Percentiles rank a stretch among this genome's conserved stretches.
These are phyloP conservation scores for Apamea crenata DNA, from an alignment of 2,888 invertebrate species.

Conservation along the genomic window DNA sequence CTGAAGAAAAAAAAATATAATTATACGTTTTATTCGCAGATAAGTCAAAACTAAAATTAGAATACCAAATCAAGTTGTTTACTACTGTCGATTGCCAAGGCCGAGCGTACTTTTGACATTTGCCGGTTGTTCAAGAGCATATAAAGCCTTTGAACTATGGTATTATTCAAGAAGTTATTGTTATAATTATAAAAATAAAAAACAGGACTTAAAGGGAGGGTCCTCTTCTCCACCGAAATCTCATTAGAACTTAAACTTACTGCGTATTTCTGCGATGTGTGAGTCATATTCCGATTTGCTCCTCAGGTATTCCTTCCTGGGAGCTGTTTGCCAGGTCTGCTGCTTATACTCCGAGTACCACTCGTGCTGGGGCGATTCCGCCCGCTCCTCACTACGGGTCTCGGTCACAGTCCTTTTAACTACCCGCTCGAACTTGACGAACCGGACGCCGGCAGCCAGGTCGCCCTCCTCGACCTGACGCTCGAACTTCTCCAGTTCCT, in stretches of 20 bases:
- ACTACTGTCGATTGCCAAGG: conserved; percentile 75
- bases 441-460: conserved; percentile 91
- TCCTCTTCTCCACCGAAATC: not conserved
- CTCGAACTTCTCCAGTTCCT: conserved; percentile 79
- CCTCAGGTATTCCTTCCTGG: conserved; percentile 93
- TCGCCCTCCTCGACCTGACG: conserved; percentile 92
- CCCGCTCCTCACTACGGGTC: conserved; percentile 83
- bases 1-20: conserved; percentile 44
- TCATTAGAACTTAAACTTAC: conserved; percentile 86
- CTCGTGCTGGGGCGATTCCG: conserved; percentile 86
- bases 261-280: conserved; percentile 96
- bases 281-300: conserved; percentile 96
- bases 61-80: conserved; percentile 77
- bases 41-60: conserved; percentile 65
- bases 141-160: conserved; percentile 17
- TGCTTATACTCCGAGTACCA: conserved; percentile 88
- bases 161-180: not conserved
- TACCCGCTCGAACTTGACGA: conserved; percentile 93
- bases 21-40: conserved; percentile 54
- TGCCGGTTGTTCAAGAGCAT: conserved; percentile 64
- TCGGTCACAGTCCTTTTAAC: conserved; percentile 91
- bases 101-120: conserved; percentile 74
- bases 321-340: conserved; percentile 91
- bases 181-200: not conserved
- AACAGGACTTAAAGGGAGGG: not conserved